These are phyloP conservation scores for Hypomesus transpacificus DNA, from an alignment of 2,113 vertebrate genomes.

Conservation along the genomic window DNA sequence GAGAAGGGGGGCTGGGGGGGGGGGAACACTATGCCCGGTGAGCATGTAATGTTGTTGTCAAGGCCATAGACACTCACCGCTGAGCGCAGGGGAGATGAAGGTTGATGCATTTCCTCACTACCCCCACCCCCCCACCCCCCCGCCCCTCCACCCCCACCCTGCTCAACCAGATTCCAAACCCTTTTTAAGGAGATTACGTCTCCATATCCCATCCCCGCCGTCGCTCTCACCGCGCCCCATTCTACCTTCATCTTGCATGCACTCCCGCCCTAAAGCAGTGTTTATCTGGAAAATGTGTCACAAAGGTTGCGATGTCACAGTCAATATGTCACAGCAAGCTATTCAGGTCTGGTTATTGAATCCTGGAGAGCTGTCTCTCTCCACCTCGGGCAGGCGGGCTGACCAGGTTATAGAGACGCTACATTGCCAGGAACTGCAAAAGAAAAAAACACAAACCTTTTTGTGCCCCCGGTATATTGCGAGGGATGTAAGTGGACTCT, in stretches of 20 bases:
- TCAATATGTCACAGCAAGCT: slow-evolving; percentile 43
- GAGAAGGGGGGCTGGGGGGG: background rate
- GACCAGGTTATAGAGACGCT: slow-evolving; percentile 7
- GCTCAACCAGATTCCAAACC: background rate
- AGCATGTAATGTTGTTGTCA: slow-evolving; percentile 61
- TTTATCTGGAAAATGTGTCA: slow-evolving; percentile 49
- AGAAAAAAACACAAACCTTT: slow-evolving; percentile 8
- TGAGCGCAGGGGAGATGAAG: slow-evolving; percentile 46
- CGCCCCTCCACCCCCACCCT: background rate
- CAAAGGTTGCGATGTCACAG: slow-evolving; percentile 58
- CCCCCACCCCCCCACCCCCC: background rate
- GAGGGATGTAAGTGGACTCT: slow-evolving; percentile 41
- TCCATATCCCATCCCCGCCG: background rate
- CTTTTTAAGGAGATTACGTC: too few species aligned
- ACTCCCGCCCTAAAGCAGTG: slow-evolving; percentile 13
- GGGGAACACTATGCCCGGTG: slow-evolving; percentile 33
- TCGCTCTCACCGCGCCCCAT: background rate
- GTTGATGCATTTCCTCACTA: slow-evolving; percentile 27
- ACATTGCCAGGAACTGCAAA: background rate
- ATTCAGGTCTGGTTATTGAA: slow-evolving; percentile 15
- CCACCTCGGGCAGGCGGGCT: slow-evolving; percentile 18
- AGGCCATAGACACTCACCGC: slow-evolving; percentile 53
- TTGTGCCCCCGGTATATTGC: slow-evolving; percentile 34
- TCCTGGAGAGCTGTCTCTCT: slow-evolving; percentile 43
- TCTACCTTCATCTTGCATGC: background rate